Base-by-base conservation (phyloP, 2,888 invertebrate species). In the Lissonota sp. region DNA sequence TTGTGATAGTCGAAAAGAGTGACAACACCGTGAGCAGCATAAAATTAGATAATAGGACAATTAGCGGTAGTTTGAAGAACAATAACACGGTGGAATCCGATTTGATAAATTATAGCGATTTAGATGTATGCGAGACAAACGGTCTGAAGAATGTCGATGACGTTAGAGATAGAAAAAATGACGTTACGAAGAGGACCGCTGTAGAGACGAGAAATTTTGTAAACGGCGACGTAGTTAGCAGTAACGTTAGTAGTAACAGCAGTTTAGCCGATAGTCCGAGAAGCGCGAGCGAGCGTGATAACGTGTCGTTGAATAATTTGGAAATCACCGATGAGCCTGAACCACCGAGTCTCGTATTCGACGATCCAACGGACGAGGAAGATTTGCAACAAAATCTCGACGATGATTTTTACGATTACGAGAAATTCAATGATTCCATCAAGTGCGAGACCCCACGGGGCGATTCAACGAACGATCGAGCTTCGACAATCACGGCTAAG, bases 341-440 rank as follows among this genome's bases (percentile, higher is more conserved):
- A 78, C 89, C 91, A 4, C 80, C 90, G 37, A 91, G 90, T 76
- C 80, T 92, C 46, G 90, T 89, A 67, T 79, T 92, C 44, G 92
- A 91, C 71, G 91, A 91, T 86, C 91, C 91, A 5, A 82, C 87
- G 40, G 86, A 78, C 57, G 80, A 86, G 51, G 84, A 85, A 7
- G 89, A 90, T 6, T 53, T 77, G 1, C 84, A 84, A 14, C 88
- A 84, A 55, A 87, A 88, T 75, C 37, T 90, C 40, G 88, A 89
- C 4, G 84, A 89, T 49, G 89, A 90, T 85, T 89, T 91, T 70
- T 90, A 91, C 63, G 85, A 89, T 66, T 92, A 90, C 51, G 87
- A 90, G 8, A 84, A 90, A 46, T 88, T 88, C 14, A 86, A 90
- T 16, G 84, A 86, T 77, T 66, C 88, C 4, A 51, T 87, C 6